A percentile compares a stretch with the other conserved stretches of the same genome.
These are phyloP conservation scores for Acanthurus leucopareius DNA, from an alignment of 2,797 vertebrate genomes.

Conservation along the genomic window DNA sequence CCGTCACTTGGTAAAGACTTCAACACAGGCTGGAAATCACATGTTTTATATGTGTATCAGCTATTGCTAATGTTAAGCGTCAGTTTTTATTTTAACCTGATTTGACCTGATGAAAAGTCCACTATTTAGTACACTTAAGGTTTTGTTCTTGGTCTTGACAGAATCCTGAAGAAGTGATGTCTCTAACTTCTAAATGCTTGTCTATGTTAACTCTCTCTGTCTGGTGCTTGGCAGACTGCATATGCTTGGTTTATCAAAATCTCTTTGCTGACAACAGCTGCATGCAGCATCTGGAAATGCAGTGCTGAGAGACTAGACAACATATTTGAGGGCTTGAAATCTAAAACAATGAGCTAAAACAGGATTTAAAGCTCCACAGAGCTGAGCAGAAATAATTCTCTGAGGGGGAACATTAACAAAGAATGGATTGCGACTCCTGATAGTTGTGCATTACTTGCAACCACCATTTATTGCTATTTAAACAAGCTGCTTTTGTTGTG, in stretches of 20 bases:
- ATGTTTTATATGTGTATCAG: not conserved
- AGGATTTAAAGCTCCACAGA: not conserved
- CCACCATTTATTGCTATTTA: no score
- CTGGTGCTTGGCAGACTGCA: no score
- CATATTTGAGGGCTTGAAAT: not conserved
- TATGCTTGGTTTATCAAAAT: not conserved
- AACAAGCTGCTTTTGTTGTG: no score
- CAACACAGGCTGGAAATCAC: not conserved
- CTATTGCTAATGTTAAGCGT: no score
- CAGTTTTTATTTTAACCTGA: not conserved
- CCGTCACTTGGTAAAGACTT: not conserved
- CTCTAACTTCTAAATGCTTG: not conserved
- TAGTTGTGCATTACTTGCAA: no score
- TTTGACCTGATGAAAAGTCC: not conserved
- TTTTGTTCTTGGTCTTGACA: not conserved
- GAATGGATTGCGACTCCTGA: no score
- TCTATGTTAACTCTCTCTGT: not conserved
- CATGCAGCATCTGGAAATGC: not conserved
- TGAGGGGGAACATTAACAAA: no score
- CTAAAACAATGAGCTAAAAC: not conserved
- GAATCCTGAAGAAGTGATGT: no score
- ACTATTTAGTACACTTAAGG: not conserved
- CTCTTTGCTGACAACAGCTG: not conserved
- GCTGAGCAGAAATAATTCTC: not conserved
- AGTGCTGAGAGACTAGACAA: not conserved